phyloP scores from a whole-genome alignment of 1,140 invertebrate species.

The Sweltsa coloradensis region DNA sequence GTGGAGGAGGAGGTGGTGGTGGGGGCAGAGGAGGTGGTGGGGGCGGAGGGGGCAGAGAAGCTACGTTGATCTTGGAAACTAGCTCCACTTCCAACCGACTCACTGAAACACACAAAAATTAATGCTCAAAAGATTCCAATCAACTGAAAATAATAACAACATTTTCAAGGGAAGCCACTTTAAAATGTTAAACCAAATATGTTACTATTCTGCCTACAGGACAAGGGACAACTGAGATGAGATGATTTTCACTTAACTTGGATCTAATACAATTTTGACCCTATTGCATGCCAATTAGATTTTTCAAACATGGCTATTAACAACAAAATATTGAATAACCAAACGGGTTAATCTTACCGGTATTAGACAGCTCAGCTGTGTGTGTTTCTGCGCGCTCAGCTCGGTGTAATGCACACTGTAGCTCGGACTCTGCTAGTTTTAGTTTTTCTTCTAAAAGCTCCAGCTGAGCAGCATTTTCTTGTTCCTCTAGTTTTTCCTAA shows the following conservation, averaged over 20 bases:
- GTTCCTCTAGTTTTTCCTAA: conserved; percentile 51
- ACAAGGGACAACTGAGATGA: too few species aligned
- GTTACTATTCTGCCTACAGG: too few species aligned
- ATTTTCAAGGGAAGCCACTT: too few species aligned
- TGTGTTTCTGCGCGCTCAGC: conserved; percentile 45
- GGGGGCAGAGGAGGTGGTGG: conserved; percentile 30
- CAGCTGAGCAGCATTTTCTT: conserved; percentile 49
- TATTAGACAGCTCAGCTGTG: not conserved
- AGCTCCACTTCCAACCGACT: conserved; percentile 27
- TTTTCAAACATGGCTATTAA: too few species aligned
- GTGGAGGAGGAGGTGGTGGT: conserved; percentile 30
- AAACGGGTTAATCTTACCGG: not conserved
- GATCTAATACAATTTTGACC: too few species aligned
- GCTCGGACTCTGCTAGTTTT: conserved; percentile 49
- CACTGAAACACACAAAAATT: too few species aligned
- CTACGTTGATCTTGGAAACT: conserved; percentile 8
- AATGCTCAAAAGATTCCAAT: too few species aligned
- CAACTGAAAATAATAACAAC: too few species aligned
- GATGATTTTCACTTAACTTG: too few species aligned
- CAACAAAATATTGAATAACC: too few species aligned
- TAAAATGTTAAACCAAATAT: too few species aligned
- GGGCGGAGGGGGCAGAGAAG: conserved; percentile 19
- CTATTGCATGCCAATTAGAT: too few species aligned
- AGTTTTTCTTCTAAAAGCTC: conserved; percentile 57
- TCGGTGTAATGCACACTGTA: conserved; percentile 41